These are phyloP conservation scores for Aix galericulata DNA, from an alignment of 2,113 vertebrate species.

Conservation along the genomic window DNA sequence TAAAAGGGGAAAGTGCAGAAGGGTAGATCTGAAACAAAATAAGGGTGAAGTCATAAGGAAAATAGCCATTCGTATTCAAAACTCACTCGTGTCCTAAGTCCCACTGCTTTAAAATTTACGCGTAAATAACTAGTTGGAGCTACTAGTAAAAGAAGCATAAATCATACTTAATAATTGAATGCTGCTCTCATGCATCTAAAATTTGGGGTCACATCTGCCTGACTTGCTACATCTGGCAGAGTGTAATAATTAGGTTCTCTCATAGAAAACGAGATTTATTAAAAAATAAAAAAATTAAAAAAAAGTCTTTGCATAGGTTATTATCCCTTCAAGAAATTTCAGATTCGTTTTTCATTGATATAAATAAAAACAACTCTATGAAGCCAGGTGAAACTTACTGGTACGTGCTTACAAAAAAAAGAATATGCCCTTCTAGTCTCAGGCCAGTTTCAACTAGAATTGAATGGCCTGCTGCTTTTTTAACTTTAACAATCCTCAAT, in stretches of 20 bases:
- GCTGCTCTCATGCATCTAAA: background rate
- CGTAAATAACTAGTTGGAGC: background rate
- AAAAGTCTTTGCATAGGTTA: background rate
- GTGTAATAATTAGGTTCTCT: slow-evolving; percentile 26
- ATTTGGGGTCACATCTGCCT: slow-evolving; percentile 28
- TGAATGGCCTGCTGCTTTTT: background rate
- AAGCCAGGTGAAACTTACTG: background rate
- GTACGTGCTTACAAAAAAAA: background rate
- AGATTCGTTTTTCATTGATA: background rate
- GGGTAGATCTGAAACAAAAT: background rate
- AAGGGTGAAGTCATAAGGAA: background rate
- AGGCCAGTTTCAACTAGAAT: background rate
- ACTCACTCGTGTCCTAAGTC: background rate
- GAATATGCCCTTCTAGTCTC: background rate
- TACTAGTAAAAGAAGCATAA: background rate
- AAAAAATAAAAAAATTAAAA: background rate
- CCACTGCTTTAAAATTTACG: background rate
- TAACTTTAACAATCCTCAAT: background rate
- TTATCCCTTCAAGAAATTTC: slow-evolving; percentile 11
- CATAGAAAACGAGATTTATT: background rate
- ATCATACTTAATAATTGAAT: slow-evolving; percentile 2
- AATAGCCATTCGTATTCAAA: background rate
- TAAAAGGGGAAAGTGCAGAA: background rate
- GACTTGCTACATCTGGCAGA: slow-evolving; percentile 33
- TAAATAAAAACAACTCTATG: background rate